Percentiles rank a stretch among this genome's conserved stretches.
These are phyloP conservation scores for Henicopernis longicauda DNA, from an alignment of 2,113 vertebrate species.

Conservation along the genomic window DNA sequence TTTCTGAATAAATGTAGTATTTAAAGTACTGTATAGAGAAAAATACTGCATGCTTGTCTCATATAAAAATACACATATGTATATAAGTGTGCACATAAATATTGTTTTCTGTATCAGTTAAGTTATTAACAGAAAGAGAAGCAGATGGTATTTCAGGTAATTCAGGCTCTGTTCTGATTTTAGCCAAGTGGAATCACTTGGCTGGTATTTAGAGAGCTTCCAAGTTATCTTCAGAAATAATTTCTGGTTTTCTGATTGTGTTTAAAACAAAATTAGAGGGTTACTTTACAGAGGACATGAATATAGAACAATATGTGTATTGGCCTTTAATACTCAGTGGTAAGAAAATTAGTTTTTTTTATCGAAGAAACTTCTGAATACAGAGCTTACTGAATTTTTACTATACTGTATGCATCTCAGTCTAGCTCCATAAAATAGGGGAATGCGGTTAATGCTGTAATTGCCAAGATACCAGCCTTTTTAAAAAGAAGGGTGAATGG, in stretches of 20 bases:
- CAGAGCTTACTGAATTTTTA: neutral
- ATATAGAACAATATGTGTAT: neutral
- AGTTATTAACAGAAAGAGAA: neutral
- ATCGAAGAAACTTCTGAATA: neutral
- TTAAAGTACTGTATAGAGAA: neutral
- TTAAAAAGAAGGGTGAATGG: neutral
- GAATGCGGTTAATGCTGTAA: neutral
- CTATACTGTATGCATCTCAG: rapidly evolving
- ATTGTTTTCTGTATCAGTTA: neutral
- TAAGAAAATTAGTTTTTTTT: neutral
- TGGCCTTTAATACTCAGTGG: neutral
- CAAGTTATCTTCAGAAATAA: neutral
- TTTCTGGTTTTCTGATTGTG: neutral
- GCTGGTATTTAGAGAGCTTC: neutral
- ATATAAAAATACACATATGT: neutral
- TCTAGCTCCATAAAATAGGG: neutral
- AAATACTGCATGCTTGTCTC: neutral
- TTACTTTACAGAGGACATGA: neutral
- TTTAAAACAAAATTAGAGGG: neutral
- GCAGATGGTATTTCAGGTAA: neutral
- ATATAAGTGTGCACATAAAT: neutral
- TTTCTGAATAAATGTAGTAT: neutral
- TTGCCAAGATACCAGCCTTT: neutral
- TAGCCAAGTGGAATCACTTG: neutral
- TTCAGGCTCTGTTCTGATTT: neutral